Evolutionary conservation across 2,113 vertebrate genomes (phyloP).

Genomic region (Sander vitreus): DNA sequence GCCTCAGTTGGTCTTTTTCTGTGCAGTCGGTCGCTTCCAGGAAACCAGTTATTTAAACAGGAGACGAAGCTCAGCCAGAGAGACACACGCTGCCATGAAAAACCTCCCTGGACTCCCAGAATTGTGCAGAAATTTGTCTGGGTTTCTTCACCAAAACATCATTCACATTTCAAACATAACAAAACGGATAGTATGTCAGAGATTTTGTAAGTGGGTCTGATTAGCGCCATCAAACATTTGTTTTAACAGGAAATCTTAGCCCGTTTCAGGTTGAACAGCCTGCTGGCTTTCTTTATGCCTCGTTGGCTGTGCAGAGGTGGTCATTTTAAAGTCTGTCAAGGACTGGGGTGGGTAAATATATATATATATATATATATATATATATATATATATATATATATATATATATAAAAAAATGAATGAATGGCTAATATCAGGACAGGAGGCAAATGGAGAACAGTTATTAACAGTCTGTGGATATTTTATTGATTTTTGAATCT

Average conservation of each 20-base stretch:
- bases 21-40: constrained; percentile 21
- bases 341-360: neutral
- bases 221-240: constrained; percentile 38
- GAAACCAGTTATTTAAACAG: constrained; percentile 37
- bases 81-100: constrained; percentile 29
- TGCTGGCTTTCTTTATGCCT: neutral
- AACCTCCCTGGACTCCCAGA: constrained; percentile 10
- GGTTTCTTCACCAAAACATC: constrained; percentile 52
- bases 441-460: neutral
- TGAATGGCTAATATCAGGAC: neutral
- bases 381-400: neutral
- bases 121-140: constrained; percentile 34
- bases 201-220: constrained; percentile 50
- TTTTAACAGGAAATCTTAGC: constrained; percentile 49
- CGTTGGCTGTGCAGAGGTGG: constrained; percentile 5
- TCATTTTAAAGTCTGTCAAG: constrained; percentile 19
- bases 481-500: neutral
- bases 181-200: constrained; percentile 41
- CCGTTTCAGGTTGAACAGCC: constrained; percentile 20
- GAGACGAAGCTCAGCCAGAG: neutral
- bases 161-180: constrained; percentile 56
- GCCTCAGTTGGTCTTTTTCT: neutral
- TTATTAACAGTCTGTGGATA: neutral
- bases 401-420: too few species aligned
- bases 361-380: too few species aligned